Percentiles rank a stretch among this genome's conserved stretches.
phyloP scores from a whole-genome alignment of 2,888 invertebrate species.

The Eustalomyia histrio region DNA sequence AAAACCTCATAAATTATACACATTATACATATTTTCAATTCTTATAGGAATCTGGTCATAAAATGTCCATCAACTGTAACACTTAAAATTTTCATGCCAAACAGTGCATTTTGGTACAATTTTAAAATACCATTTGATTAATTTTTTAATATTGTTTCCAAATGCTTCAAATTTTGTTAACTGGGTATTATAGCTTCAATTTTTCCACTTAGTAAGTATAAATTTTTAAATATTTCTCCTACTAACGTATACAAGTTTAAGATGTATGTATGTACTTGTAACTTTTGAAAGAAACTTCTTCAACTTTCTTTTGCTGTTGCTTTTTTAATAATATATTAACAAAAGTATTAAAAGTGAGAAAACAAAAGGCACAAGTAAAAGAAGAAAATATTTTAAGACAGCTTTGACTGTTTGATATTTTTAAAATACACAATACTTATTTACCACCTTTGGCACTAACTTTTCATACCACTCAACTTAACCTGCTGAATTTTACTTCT shows the following conservation, averaged over 20 bases:
- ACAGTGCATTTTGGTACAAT: too few species aligned
- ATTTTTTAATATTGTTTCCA: too few species aligned
- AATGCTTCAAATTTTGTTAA: too few species aligned
- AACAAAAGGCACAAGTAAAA: slow-evolving; percentile 53
- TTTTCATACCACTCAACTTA: not conserved
- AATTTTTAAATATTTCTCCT: slow-evolving; percentile 42
- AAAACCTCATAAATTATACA: too few species aligned
- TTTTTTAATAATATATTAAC: slow-evolving; percentile 48
- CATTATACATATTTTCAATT: too few species aligned
- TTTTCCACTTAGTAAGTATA: slow-evolving; percentile 19
- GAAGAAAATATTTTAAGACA: slow-evolving; percentile 43
- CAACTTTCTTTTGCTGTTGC: not conserved
- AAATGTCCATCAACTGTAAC: too few species aligned
- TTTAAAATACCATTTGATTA: too few species aligned
- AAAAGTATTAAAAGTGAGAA: slow-evolving; percentile 50
- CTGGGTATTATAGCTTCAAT: not conserved
- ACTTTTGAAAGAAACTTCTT: slow-evolving; percentile 18
- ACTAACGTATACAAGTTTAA: not conserved
- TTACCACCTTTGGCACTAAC: slow-evolving; percentile 11
- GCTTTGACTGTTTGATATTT: slow-evolving; percentile 43
- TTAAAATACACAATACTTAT: slow-evolving; percentile 8
- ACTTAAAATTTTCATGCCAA: too few species aligned
- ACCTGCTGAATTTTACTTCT: slow-evolving; percentile 28
- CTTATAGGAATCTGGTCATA: too few species aligned
- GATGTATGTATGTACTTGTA: not conserved